These are phyloP conservation scores for Uropsilus gracilis DNA, from an alignment of 2,113 vertebrate species.

Conservation along the genomic window DNA sequence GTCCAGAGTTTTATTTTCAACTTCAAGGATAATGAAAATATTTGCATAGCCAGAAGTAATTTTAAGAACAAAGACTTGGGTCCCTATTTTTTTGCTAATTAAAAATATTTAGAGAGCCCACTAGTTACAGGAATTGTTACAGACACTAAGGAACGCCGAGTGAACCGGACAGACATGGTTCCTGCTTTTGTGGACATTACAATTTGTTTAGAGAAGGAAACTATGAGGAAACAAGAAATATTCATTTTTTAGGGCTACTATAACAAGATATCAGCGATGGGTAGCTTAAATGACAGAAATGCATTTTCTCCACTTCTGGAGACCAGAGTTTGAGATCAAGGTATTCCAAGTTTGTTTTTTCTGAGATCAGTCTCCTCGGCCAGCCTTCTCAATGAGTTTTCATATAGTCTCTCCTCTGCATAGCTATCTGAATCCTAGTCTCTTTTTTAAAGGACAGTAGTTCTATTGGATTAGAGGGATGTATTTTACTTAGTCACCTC, in stretches of 20 bases:
- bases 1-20: background rate
- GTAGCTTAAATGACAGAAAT: background rate
- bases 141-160: background rate
- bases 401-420: background rate
- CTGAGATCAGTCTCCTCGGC: background rate
- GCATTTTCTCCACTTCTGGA: background rate
- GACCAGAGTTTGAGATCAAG: background rate
- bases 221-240: background rate
- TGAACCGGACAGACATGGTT: background rate
- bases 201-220: background rate
- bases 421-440: background rate
- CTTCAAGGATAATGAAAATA: constrained; percentile 22
- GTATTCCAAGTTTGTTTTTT: background rate
- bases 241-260: background rate
- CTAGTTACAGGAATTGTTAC: background rate
- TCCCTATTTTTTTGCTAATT: background rate
- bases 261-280: background rate
- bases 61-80: background rate
- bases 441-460: background rate
- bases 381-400: background rate
- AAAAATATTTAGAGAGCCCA: background rate
- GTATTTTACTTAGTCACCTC: background rate
- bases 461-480: too few relatives aligned
- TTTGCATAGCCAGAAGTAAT: background rate
- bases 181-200: background rate